These are phyloP conservation scores for Mastacembelus armatus DNA, from an alignment of 2,797 vertebrate species.

Conservation along the genomic window DNA sequence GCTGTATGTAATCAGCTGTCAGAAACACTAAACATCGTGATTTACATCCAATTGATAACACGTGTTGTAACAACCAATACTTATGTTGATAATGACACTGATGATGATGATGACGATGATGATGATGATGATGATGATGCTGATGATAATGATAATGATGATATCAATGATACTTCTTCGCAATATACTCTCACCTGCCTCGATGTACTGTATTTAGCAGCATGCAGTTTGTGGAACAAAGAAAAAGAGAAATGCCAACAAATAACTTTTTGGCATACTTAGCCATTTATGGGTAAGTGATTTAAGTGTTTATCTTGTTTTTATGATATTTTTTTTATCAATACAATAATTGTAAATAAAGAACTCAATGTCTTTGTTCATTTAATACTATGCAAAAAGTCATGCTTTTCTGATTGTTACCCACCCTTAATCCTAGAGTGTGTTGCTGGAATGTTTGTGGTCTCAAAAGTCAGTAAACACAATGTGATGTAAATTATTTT, in stretches of 20 bases:
- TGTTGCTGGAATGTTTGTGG: constrained; percentile 95
- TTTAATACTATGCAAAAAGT: constrained; percentile 99
- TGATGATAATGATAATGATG: constrained; percentile 65
- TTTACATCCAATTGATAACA: constrained; percentile 81
- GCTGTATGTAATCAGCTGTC: constrained; percentile 70
- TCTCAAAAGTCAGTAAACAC: constrained; percentile 88
- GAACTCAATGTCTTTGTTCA: constrained; percentile 99
- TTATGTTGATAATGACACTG: constrained; percentile 67
- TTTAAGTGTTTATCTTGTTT: constrained; percentile 97
- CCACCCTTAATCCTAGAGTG: constrained; percentile 87
- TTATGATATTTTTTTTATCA: constrained; percentile 99
- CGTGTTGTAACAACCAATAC: constrained; percentile 74
- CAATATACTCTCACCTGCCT: constrained; percentile 95
- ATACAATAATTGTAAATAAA: constrained; percentile 99
- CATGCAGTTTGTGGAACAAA: constrained; percentile 97
- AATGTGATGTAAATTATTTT: constrained; percentile 94
- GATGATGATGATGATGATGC: constrained; percentile 68
- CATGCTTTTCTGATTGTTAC: constrained; percentile 96
- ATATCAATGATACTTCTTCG: constrained; percentile 85
- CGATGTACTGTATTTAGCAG: constrained; percentile 98
- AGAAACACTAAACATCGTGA: constrained; percentile 81
- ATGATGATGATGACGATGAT: constrained; percentile 51
- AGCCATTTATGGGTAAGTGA: constrained; percentile 96
- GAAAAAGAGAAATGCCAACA: constrained; percentile 88
- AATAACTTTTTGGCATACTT: constrained; percentile 92